Percentiles rank a stretch among this genome's conserved stretches.
phyloP scores from a whole-genome alignment of 2,797 vertebrate genomes.

The Squalus acanthias region DNA sequence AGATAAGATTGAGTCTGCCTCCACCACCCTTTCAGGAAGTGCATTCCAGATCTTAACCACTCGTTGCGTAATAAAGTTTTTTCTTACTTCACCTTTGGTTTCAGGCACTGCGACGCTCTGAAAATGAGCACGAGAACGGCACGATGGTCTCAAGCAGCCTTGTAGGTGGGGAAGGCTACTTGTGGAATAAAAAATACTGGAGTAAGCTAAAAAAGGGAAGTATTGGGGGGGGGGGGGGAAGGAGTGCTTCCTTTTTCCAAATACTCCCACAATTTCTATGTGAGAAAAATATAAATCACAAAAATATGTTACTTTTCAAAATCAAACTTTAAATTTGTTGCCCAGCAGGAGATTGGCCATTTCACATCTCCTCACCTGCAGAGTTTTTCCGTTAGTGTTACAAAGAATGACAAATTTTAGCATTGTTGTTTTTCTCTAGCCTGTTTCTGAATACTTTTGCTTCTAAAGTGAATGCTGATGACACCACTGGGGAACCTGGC shows the following conservation, averaged over 20 bases:
- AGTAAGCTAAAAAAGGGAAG: neutral
- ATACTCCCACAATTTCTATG: neutral
- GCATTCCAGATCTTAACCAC: too few relatives aligned
- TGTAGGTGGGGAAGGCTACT: too few relatives aligned
- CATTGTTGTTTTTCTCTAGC: neutral
- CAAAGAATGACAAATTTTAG: neutral
- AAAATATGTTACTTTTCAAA: neutral
- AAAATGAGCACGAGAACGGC: neutral
- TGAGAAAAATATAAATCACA: neutral
- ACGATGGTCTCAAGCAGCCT: neutral
- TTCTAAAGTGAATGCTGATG: conserved; percentile 11
- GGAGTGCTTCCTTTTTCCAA: neutral
- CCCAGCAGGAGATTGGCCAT: neutral
- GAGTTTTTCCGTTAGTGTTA: neutral
- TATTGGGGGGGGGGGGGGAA: too few relatives aligned
- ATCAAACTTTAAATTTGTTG: neutral
- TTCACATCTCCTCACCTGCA: neutral
- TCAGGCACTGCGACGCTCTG: neutral
- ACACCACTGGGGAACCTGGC: neutral
- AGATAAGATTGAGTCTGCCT: too few relatives aligned
- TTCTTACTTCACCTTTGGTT: too few relatives aligned
- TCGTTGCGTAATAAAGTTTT: too few relatives aligned
- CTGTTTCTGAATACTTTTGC: neutral
- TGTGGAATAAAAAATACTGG: neutral
- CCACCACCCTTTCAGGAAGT: too few relatives aligned